Conservation (phyloP, 2,888 invertebrate species). For the Lottia gigantea region DNA sequence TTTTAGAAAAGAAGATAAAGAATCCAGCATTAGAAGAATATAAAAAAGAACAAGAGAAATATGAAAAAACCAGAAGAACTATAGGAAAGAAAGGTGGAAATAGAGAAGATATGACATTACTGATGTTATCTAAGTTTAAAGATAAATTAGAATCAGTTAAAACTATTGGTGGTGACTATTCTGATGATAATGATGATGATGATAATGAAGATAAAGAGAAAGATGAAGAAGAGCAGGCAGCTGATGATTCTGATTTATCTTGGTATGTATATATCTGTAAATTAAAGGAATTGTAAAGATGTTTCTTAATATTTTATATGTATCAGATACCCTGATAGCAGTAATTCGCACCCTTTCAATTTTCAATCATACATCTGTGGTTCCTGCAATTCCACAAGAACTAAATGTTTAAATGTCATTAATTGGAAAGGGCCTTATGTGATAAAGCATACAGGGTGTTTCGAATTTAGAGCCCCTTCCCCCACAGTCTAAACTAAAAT, state of each 20-base stretch:
- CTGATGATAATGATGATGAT: conserved; percentile 71
- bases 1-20: conserved; percentile 21
- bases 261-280: conserved; percentile 47
- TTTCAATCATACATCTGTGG: too few species aligned
- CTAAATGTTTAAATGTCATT: too few species aligned
- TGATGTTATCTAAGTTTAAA: conserved; percentile 85
- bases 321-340: too few species aligned
- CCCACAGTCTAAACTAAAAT: too few species aligned
- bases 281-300: too few species aligned
- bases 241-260: conserved; percentile 47
- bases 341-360: too few species aligned
- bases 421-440: too few species aligned
- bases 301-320: too few species aligned
- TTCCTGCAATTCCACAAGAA: too few species aligned
- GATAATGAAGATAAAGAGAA: conserved; percentile 67
- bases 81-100: conserved; percentile 50
- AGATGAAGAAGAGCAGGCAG: conserved; percentile 63
- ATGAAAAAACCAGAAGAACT: conserved; percentile 51
- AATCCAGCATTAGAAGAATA: conserved; percentile 52
- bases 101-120: conserved; percentile 75
- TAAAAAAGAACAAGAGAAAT: conserved; percentile 59
- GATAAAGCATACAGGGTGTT: too few species aligned
- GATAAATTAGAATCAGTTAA: conserved; percentile 80
- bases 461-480: too few species aligned
- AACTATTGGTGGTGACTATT: conserved; percentile 60